Conservation (phyloP, 1,140 invertebrate genomes). For the Drosophila repletoides region DNA sequence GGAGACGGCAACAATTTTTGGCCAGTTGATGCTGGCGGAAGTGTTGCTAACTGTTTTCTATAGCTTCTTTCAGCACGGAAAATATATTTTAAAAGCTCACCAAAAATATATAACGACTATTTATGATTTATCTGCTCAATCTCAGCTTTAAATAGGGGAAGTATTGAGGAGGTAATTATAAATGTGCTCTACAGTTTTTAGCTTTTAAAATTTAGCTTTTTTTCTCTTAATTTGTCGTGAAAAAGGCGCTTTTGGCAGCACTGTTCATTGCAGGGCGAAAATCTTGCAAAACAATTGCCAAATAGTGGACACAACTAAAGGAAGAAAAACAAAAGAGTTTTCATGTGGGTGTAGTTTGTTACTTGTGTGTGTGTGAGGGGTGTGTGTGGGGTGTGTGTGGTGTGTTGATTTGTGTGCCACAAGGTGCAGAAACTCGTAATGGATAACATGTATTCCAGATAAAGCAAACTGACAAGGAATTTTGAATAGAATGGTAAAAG, state of each 20-base stretch:
- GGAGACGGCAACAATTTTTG: constrained; percentile 19
- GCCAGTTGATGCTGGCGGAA: constrained; percentile 19
- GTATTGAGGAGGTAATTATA: too few species aligned
- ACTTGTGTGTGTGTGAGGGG: constrained; percentile 1
- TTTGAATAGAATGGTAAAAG: neutral
- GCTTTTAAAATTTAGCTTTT: too few species aligned
- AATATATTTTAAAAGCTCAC: too few species aligned
- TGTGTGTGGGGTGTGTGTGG: neutral
- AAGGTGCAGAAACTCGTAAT: constrained; percentile 18
- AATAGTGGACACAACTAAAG: constrained; percentile 32
- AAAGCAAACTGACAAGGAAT: neutral
- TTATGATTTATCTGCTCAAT: too few species aligned
- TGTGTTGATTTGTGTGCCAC: constrained; percentile 18
- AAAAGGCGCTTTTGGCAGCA: too few species aligned
- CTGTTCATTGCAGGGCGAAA: constrained; percentile 15
- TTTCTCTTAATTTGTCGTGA: too few species aligned
- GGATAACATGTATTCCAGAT: constrained; percentile 3
- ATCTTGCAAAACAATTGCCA: constrained; percentile 45
- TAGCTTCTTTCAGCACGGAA: too few species aligned
- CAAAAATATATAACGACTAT: too few species aligned
- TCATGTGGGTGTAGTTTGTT: constrained; percentile 17
- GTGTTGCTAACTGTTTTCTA: too few species aligned
- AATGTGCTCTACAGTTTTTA: too few species aligned
- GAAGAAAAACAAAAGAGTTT: constrained; percentile 11
- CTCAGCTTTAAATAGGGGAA: too few species aligned